Conservation (phyloP, 2,113 vertebrate genomes). For the Bombycilla garrulus region DNA sequence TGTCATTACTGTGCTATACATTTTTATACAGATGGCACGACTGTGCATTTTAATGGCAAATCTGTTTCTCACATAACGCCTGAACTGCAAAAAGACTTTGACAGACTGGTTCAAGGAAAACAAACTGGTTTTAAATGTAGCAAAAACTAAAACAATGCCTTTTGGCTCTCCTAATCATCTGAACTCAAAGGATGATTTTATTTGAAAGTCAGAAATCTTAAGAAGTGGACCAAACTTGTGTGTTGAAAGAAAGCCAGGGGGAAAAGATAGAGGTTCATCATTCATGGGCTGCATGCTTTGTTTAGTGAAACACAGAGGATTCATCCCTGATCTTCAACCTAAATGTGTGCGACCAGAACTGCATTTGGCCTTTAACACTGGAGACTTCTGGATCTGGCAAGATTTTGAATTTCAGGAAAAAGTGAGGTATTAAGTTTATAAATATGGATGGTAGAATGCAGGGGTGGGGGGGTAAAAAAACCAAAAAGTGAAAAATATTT, state of each 20-base stretch:
- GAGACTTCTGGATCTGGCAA: neutral
- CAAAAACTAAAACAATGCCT: conserved; percentile 87
- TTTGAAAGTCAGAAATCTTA: conserved; percentile 66
- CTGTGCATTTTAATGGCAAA: conserved; percentile 88
- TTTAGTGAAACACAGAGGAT: neutral
- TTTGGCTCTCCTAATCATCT: conserved; percentile 79
- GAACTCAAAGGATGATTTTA: conserved; percentile 77
- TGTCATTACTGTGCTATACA: conserved; percentile 83
- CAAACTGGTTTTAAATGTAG: conserved; percentile 85
- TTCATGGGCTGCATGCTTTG: neutral
- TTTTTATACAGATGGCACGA: conserved; percentile 85
- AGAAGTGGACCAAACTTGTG: conserved; percentile 21
- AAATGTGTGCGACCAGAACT: neutral
- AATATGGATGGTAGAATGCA: neutral
- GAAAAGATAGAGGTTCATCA: neutral
- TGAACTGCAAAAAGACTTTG: conserved; percentile 88
- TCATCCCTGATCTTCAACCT: neutral
- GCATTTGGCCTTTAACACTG: neutral
- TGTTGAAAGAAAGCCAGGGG: conserved; percentile 1
- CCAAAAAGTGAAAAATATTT: neutral
- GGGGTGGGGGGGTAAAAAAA: accelerated
- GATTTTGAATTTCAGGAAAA: neutral
- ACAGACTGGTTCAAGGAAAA: conserved; percentile 86
- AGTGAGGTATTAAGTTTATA: neutral
- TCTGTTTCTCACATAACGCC: conserved; percentile 86